Base-by-base conservation (phyloP, 2,888 invertebrate species). In the Sphinx pinastri region DNA sequence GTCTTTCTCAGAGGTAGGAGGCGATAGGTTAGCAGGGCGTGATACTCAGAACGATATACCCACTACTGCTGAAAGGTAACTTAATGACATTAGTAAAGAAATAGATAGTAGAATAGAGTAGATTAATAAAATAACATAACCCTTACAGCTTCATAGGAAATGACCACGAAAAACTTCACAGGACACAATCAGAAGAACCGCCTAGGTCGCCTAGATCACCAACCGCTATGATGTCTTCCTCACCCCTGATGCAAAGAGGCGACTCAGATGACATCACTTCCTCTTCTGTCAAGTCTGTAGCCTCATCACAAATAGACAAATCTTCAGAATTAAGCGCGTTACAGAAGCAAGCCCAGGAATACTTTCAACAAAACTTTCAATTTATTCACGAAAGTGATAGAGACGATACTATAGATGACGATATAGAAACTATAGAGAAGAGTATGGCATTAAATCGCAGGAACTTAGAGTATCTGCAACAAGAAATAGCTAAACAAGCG, bases 101-200 rank as follows among this genome's bases (percentile, higher is more conserved):
- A 55, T 6, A 51, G 25, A 67, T 13, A 54, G 12, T 51, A 16
- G 38, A 25, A 13, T 67, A 5, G 11, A 12, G 66, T 45, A 31
- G 47, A 49, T n/a, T 16, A 31, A 55, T 55, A 55, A 7, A 45
- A 2, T 45, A 67, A 67, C 51, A 52, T 60, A 38, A 16, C n/a
- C 55, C 52, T 69, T 83, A 10, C 82, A 94, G 93, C 77, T 91
- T 91, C 58, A 87, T 91, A 69, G 86, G 84, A 67, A 79, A 86
- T 38, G 96, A 96, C 38, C 98, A 97, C 82, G 97, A 97, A 77
- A 96, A 96, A 75, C 91, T 98, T 68, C 97, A 97, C 81, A 95
- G 98, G 82, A 97, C 98, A 0, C 97, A 97, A 86, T 97, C 97
- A 58, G 98, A 98, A 88, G 97, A 97, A 86, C 97, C 97, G 7